Conservation (phyloP, 2,113 vertebrate genomes). For the Manacus vitellinus region DNA sequence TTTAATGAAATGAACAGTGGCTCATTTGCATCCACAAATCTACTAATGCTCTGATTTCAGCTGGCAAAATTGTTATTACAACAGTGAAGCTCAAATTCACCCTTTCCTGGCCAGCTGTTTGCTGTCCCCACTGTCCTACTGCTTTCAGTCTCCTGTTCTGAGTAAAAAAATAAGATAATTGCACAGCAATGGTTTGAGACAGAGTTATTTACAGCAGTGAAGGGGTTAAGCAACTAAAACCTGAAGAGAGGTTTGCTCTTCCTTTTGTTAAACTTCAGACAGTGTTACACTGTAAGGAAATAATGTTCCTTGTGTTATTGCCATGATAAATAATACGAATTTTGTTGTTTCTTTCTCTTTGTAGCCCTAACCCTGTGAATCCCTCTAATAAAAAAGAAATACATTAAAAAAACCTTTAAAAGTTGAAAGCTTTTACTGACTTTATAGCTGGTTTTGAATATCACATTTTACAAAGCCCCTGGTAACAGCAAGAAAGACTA, state of each 20-base stretch:
- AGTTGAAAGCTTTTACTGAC: neutral
- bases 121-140: neutral
- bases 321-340: constrained; percentile 10
- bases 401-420: neutral
- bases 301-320: neutral
- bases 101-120: neutral
- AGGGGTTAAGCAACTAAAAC: neutral
- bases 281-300: neutral
- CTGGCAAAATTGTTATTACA: constrained; percentile 1
- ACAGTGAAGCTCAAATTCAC: neutral
- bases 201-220: neutral
- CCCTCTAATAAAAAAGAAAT: neutral
- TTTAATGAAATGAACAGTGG: constrained; percentile 61
- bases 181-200: neutral
- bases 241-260: neutral
- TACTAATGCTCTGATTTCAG: constrained; percentile 34
- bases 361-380: neutral
- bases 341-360: neutral
- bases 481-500: neutral
- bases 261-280: neutral
- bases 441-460: neutral
- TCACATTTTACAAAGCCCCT: neutral
- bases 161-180: neutral
- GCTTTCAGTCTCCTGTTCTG: neutral
- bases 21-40: constrained; percentile 35